Percentiles rank a stretch among this genome's conserved stretches.
Evolutionary conservation across 1,140 invertebrate genomes (phyloP).

Genomic region (Atta texana): DNA sequence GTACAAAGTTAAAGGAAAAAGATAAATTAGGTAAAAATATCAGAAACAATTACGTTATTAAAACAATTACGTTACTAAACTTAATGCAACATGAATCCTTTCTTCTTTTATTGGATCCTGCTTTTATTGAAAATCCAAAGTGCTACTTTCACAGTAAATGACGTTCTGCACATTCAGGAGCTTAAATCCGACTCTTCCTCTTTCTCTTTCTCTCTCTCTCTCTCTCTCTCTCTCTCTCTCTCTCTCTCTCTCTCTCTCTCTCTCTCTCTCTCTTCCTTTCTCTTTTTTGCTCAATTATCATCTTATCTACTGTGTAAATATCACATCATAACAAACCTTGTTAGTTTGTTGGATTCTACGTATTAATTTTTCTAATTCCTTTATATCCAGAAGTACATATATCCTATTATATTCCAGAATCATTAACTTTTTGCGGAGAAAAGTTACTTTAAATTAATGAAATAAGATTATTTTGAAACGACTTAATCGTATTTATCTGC

Average conservation of each 20-base stretch:
- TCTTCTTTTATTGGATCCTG: not conserved
- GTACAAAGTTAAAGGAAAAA: slow-evolving; percentile 3
- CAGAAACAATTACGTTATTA: not conserved
- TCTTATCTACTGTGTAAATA: slow-evolving; percentile 30
- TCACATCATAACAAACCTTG: slow-evolving; percentile 4
- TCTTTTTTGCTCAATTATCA: not conserved
- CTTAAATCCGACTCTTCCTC: slow-evolving; percentile 17
- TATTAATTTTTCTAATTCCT: slow-evolving; percentile 32
- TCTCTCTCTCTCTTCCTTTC: not conserved
- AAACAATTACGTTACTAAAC: slow-evolving; percentile 5
- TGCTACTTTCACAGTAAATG: slow-evolving; percentile 12
- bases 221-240: not conserved
- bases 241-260: not conserved
- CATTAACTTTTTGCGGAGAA: not conserved
- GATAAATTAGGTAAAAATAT: not conserved
- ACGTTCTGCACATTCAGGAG: not conserved
- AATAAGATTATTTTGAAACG: not conserved
- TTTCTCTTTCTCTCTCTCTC: not conserved
- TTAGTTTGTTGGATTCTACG: not conserved
- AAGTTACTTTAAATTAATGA: slow-evolving; percentile 7
- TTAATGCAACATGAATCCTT: not conserved
- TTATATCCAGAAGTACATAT: not conserved
- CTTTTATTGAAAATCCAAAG: slow-evolving; percentile 37
- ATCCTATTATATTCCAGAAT: not conserved
- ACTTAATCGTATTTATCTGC: not conserved